phyloP scores from a whole-genome alignment of 2,113 vertebrate genomes.

The Clupea harengus region DNA sequence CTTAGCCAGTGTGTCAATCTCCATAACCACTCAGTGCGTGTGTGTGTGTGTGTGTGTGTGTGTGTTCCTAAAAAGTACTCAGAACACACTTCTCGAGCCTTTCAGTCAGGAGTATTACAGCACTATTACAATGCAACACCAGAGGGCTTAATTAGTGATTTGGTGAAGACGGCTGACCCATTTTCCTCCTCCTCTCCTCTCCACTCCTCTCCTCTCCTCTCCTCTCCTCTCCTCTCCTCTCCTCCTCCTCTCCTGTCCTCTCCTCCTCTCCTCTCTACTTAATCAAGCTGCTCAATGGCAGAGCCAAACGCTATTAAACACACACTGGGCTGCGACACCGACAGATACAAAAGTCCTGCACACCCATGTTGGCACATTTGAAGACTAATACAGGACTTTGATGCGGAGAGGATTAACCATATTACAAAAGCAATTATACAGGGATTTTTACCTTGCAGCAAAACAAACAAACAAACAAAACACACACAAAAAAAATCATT shows the following conservation, averaged over 20 bases:
- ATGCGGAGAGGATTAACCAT: neutral
- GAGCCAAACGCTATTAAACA: neutral
- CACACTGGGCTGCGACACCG: neutral
- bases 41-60: neutral
- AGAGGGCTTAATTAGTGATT: neutral
- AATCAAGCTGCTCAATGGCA: neutral
- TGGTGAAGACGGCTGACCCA: neutral
- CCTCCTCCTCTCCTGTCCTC: no score
- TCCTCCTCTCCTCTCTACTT: neutral
- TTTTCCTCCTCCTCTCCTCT: neutral
- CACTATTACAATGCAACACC: neutral
- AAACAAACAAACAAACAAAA: neutral
- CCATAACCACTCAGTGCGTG: neutral
- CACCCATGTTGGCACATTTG: neutral
- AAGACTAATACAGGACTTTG: no score
- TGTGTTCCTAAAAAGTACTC: neutral
- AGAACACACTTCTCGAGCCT: neutral
- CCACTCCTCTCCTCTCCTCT: neutral
- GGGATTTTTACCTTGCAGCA: neutral
- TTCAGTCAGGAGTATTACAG: constrained; percentile 9
- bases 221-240: neutral
- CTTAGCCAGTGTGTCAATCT: neutral
- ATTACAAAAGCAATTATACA: neutral
- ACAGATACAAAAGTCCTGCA: neutral
- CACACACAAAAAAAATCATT: neutral